Evolutionary conservation across 2,888 invertebrate genomes (phyloP), one percentile per base, ranked within the genome.

Genomic region (Campoplex capitator): DNA sequence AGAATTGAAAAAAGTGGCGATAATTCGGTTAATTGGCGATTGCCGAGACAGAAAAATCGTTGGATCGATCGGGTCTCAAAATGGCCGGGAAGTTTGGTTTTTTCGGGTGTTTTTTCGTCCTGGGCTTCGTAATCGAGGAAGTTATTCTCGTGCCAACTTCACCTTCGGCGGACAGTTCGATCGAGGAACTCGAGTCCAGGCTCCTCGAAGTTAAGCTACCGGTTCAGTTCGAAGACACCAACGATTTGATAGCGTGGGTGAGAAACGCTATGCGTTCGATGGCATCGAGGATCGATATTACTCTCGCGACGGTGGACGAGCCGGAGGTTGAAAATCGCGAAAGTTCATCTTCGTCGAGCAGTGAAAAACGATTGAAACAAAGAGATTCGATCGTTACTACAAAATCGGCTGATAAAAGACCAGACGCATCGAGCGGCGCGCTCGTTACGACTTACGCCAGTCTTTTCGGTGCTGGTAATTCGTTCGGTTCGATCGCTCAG

Each of bases 281-380:
- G 93, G 92, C 94, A 0, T 93, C 94, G 4, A 92, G 88, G 23
- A 91, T 94, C 28, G 94, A 94, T 56, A 92, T 93, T 32, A 93
- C 93, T 1, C 76, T 94, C 9, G 90, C 90, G 0, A 75, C 84
- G 28, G 67, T 80, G 35, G 86, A 86, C 13, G 75, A 88, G 2
- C 23, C 68, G 13, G 13, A 0, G 3, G 8, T 16, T 0, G 35
- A 28, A 48, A 78, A 77, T 48, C 73, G 58, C 6, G 51, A 85
- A 38, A 54, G 42, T 13, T 23, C 56, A 8, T 28, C 76, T 13
- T 28, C 76, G 18, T 23, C 74, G 16, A 77, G 9, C 3, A 56
- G 58, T 74, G 28, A 75, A 28, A 75, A 58, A 13, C 62, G 45
- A 78, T 56, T 18, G 23, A 75, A 78, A 38, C 71, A 54, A 23